Evolutionary conservation across 2,888 invertebrate species (phyloP), one percentile per base, ranked within the genome.

Genomic region (Aromia moschata): DNA sequence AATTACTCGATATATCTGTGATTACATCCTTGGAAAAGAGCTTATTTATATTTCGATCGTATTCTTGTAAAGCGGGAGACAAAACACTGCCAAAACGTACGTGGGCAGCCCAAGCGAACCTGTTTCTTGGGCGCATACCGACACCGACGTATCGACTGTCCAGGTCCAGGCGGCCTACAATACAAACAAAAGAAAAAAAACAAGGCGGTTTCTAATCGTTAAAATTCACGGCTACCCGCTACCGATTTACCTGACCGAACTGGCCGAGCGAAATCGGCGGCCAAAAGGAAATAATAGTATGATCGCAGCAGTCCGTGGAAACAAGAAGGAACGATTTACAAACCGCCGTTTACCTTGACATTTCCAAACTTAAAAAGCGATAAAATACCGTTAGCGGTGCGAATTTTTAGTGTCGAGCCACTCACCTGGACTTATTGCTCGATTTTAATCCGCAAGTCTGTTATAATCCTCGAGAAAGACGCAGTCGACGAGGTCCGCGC

Each of bases 171-270:
- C 16, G 15, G 9, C 14, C 7, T 15, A 15, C 15, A 41, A 52
- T 52, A 52, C 52, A 40, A 51, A 40, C 52, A 52, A 25, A 7
- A 11, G 11, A 9, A 44, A 51, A 37, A 20, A 41, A 37, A 40
- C 11, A 41, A 41, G 31, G 41, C 41, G 31, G 16, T 52, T 52
- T 52, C 52, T 52, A 52, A 30, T 31, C 41, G 37, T 52, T 52
- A 25, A 31, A 40, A 52, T 52, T 38, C 41, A 52, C 52, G 17
- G 16, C 49, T 15, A 14, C 5, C 38, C 30, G 18, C n/a, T n/a
- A n/a, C 16, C 33, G 7, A 33, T 33, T 9, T 25, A 38, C 30
- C 25, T 38, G 25, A 11, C 33, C 31, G 20, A 49, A 38, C 20
- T 40, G 11, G 25, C 7, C 25, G 25, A 25, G 25, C 25, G 25